Conservation (phyloP, 2,797 vertebrate genomes). For the Cryptoprocta ferox region DNA sequence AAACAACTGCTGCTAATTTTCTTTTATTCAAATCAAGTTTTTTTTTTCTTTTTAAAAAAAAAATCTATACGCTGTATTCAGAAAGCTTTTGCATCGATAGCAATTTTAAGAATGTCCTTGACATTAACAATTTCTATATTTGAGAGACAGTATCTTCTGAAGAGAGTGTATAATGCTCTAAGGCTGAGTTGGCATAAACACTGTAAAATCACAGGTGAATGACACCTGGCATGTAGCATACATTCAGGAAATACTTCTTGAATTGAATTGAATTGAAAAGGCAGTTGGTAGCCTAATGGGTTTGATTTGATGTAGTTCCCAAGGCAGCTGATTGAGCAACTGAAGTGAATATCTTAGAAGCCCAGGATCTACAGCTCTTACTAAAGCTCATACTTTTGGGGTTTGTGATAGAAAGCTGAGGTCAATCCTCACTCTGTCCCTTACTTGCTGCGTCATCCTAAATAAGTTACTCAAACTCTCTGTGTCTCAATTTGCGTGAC, state of each 20-base stretch:
- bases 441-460: neutral
- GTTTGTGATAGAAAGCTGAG: neutral
- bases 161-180: neutral
- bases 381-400: neutral
- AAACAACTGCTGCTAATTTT: constrained; percentile 61
- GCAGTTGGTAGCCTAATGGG: neutral
- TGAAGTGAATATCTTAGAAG: neutral
- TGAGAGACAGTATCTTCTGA: constrained; percentile 18
- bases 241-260: neutral
- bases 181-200: constrained; percentile 57
- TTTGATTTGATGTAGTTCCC: neutral
- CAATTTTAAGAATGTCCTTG: constrained; percentile 64
- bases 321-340: neutral
- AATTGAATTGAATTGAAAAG: constrained; percentile 40
- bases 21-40: constrained; percentile 72
- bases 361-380: neutral
- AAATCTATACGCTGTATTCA: constrained; percentile 33
- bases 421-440: neutral
- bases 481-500: neutral
- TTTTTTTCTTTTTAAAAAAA: constrained; percentile 43
- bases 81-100: constrained; percentile 36
- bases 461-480: neutral
- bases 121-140: constrained; percentile 47
- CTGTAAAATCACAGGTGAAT: constrained; percentile 38
- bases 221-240: neutral